These are phyloP conservation scores for Minunthozetes semirufus DNA, from an alignment of 2,888 invertebrate genomes.

Conservation along the genomic window DNA sequence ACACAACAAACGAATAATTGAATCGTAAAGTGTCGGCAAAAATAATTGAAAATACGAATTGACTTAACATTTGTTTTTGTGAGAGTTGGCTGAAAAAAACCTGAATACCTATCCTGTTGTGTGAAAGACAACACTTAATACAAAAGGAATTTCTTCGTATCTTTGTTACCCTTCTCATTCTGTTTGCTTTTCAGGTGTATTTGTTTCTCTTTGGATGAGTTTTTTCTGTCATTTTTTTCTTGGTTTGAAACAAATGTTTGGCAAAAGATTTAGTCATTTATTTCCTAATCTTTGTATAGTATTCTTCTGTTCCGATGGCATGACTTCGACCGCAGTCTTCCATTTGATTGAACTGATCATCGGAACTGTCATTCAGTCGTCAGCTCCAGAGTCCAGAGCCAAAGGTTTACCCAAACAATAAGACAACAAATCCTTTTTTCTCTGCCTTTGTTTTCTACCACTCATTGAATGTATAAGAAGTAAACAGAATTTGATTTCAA, in stretches of 20 bases:
- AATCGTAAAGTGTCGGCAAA: constrained; percentile 9
- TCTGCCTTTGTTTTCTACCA: background rate
- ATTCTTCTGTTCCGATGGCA: background rate
- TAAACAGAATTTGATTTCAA: background rate
- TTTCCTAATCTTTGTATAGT: background rate
- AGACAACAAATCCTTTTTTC: background rate
- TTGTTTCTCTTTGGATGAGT: too few relatives aligned
- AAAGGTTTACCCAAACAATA: background rate
- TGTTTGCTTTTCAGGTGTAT: too few relatives aligned
- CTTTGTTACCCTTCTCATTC: too few relatives aligned
- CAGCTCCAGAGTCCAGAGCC: background rate
- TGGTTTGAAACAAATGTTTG: too few relatives aligned
- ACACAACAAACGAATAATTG: background rate
- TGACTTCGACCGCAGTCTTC: background rate
- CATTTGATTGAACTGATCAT: constrained; percentile 23
- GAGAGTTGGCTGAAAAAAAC: too few relatives aligned
- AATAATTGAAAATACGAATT: background rate
- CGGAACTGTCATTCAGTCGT: background rate
- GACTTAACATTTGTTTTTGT: too few relatives aligned
- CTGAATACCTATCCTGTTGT: too few relatives aligned
- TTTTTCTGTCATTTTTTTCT: too few relatives aligned
- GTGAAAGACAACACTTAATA: too few relatives aligned
- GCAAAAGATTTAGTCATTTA: background rate
- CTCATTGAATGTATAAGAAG: background rate
- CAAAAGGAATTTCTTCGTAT: too few relatives aligned